phyloP scores from a whole-genome alignment of 1,140 invertebrate species.

The Streblospio benedicti region DNA sequence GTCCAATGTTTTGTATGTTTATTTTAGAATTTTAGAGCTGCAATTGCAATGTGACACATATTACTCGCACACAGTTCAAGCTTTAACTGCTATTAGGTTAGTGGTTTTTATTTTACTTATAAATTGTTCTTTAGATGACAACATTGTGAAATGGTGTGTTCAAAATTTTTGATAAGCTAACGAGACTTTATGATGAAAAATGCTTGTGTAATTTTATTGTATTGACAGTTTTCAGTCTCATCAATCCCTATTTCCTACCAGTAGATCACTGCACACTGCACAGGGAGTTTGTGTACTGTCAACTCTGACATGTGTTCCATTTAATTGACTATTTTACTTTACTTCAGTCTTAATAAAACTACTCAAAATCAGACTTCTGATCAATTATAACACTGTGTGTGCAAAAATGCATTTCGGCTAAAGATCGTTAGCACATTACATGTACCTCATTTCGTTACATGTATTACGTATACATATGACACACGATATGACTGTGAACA shows the following conservation, averaged over 20 bases:
- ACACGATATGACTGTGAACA: too few species aligned
- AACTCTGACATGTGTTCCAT: too few species aligned
- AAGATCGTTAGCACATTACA: too few species aligned
- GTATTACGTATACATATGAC: too few species aligned
- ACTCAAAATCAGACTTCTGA: too few species aligned
- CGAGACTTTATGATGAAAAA: slow-evolving; percentile 28
- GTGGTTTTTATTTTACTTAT: neutral
- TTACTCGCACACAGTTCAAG: slow-evolving; percentile 32
- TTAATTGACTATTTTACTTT: too few species aligned
- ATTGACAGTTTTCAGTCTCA: neutral
- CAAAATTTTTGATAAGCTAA: slow-evolving; percentile 32
- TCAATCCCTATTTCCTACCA: neutral
- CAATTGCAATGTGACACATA: slow-evolving; percentile 40
- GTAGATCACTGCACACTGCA: neutral
- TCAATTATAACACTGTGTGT: too few species aligned
- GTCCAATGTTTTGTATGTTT: too few species aligned
- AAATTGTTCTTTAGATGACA: neutral
- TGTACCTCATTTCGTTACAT: too few species aligned
- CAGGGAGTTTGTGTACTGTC: too few species aligned
- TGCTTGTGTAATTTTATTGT: neutral
- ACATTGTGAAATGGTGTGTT: slow-evolving; percentile 27
- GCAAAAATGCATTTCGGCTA: too few species aligned
- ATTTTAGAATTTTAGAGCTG: slow-evolving; percentile 31
- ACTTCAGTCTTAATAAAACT: too few species aligned
- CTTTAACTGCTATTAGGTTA: slow-evolving; percentile 17